phyloP scores from a whole-genome alignment of 1,140 invertebrate genomes.

The Orchesella cincta region DNA sequence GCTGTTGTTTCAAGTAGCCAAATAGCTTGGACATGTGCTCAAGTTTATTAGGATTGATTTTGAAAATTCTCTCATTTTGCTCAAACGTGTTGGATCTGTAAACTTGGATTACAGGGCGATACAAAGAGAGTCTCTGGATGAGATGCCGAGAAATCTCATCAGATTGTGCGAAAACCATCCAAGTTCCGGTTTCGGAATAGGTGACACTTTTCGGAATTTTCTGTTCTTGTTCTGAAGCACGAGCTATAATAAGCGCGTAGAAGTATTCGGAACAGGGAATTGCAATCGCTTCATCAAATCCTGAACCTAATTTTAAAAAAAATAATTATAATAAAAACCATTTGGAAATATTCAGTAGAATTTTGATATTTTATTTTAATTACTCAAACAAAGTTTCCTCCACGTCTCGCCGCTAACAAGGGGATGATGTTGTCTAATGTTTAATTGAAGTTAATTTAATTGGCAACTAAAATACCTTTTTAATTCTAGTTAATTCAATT shows the following conservation, averaged over 20 bases:
- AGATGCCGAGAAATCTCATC: not conserved
- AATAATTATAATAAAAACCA: too few species aligned
- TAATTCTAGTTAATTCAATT: too few species aligned
- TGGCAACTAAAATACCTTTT: too few species aligned
- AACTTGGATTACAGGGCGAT: not conserved
- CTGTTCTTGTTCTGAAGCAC: not conserved
- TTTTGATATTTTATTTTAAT: too few species aligned
- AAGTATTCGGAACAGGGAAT: not conserved
- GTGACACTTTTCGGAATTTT: not conserved
- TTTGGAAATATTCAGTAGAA: too few species aligned
- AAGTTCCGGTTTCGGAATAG: not conserved
- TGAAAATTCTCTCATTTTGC: not conserved
- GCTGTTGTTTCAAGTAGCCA: not conserved
- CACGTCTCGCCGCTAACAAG: slow-evolving; percentile 6
- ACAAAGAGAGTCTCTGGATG: not conserved
- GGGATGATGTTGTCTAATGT: slow-evolving; percentile 2
- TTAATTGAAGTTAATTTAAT: too few species aligned
- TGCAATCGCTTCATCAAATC: not conserved
- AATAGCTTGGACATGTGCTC: slow-evolving; percentile 1
- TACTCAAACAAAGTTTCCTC: not conserved
- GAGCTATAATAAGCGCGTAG: not conserved
- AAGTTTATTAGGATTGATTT: not conserved
- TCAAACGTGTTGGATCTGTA: not conserved
- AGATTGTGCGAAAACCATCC: not conserved
- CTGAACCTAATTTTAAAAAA: too few species aligned